Evolutionary conservation across 2,888 invertebrate genomes (phyloP).

Genomic region (Agriopis leucophaearia): DNA sequence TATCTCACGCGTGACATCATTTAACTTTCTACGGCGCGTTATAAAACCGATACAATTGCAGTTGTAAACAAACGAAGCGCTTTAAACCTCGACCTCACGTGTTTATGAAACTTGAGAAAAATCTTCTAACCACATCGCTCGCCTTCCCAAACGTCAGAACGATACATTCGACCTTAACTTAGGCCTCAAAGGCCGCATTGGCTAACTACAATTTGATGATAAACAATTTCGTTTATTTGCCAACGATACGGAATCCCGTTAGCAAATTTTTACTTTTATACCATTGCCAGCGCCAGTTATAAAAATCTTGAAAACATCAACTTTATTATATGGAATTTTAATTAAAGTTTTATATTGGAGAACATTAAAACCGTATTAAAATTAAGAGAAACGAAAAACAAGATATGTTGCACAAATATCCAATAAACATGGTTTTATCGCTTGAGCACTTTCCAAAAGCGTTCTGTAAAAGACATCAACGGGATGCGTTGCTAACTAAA

Average conservation of each 20-base stretch:
- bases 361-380: conserved; percentile 59
- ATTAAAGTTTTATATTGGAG: conserved; percentile 50
- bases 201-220: conserved; percentile 25
- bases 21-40: conserved; percentile 33
- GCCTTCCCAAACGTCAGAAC: conserved; percentile 35
- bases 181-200: conserved; percentile 38
- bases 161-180: conserved; percentile 42
- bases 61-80: conserved; percentile 32
- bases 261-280: conserved; percentile 21
- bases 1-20: conserved; percentile 20
- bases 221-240: conserved; percentile 26
- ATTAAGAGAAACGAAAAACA: conserved; percentile 62
- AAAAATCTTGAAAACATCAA: conserved; percentile 39
- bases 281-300: conserved; percentile 33
- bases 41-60: conserved; percentile 31
- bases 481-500: conserved; percentile 57
- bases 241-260: conserved; percentile 34
- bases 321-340: conserved; percentile 47
- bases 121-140: conserved; percentile 26
- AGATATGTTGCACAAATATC: conserved; percentile 63
- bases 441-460: conserved; percentile 76
- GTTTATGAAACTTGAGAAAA: conserved; percentile 34
- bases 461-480: conserved; percentile 84
- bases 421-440: conserved; percentile 68
- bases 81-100: conserved; percentile 34